Evolutionary conservation across 2,797 vertebrate genomes (phyloP).

Genomic region (Lepus townsendii): DNA sequence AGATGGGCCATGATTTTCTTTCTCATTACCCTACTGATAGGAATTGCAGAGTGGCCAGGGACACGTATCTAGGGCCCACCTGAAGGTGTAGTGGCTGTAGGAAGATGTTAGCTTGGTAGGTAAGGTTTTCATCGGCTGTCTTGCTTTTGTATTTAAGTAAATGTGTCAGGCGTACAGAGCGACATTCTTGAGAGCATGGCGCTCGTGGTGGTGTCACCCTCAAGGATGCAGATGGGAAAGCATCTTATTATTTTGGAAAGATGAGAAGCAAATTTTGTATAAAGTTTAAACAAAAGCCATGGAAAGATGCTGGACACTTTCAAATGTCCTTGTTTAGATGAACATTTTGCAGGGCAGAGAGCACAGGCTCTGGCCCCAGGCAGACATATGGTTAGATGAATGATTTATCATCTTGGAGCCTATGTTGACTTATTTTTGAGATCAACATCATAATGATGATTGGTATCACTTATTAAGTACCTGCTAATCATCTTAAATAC

Average conservation of each 20-base stretch:
- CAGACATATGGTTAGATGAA: not conserved
- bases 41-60: not conserved
- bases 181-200: too few species aligned
- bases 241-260: not conserved
- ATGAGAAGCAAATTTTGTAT: not conserved
- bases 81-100: not conserved
- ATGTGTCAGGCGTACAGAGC: too few species aligned
- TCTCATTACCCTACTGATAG: conserved; percentile 24
- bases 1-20: conserved; percentile 60
- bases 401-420: not conserved
- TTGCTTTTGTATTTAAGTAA: not conserved
- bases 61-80: not conserved
- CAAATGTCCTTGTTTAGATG: not conserved
- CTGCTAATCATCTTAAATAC: not conserved
- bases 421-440: not conserved
- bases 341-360: not conserved
- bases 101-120: not conserved
- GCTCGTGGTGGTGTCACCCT: not conserved
- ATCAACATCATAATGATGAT: not conserved
- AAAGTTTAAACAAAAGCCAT: not conserved
- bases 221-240: not conserved
- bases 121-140: conserved; percentile 8
- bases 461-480: conserved; percentile 17
- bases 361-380: not conserved
- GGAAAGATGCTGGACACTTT: not conserved